Conservation (phyloP, 2,113 vertebrate genomes). For the Castor canadensis region DNA sequence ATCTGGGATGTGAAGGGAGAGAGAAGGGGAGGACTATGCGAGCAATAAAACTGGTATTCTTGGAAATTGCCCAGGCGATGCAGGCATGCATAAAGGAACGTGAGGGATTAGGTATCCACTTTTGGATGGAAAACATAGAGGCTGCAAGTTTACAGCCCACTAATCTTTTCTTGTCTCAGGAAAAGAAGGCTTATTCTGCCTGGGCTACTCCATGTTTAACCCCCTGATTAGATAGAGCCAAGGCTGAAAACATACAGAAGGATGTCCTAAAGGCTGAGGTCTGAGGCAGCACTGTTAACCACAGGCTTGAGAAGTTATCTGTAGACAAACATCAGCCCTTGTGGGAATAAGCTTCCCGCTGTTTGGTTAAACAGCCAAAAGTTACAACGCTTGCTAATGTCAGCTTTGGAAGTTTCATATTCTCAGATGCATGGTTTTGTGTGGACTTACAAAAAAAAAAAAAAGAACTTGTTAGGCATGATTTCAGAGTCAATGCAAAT, state of each 20-base stretch:
- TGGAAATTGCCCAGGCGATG: slow-evolving; percentile 12
- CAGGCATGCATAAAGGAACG: background rate
- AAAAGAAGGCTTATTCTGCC: background rate
- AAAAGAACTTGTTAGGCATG: background rate
- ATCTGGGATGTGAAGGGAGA: background rate
- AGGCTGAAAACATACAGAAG: background rate
- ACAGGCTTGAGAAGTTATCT: background rate
- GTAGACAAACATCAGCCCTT: background rate
- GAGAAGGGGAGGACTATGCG: background rate
- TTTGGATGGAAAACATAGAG: background rate
- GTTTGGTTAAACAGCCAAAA: background rate
- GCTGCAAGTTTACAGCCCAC: slow-evolving; percentile 20
- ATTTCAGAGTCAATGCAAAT: slow-evolving; percentile 30
- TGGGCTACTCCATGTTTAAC: background rate
- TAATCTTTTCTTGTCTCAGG: background rate
- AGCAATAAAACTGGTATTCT: slow-evolving; percentile 35
- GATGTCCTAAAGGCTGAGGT: background rate
- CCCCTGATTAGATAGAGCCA: slow-evolving; percentile 33
- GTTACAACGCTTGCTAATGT: background rate
- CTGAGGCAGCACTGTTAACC: background rate
- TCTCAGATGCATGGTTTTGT: background rate
- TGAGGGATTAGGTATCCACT: background rate
- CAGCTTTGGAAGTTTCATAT: background rate
- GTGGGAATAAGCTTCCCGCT: background rate
- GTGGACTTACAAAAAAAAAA: background rate